phyloP scores from a whole-genome alignment of 1,140 invertebrate species.

The Ostrea edulis region DNA sequence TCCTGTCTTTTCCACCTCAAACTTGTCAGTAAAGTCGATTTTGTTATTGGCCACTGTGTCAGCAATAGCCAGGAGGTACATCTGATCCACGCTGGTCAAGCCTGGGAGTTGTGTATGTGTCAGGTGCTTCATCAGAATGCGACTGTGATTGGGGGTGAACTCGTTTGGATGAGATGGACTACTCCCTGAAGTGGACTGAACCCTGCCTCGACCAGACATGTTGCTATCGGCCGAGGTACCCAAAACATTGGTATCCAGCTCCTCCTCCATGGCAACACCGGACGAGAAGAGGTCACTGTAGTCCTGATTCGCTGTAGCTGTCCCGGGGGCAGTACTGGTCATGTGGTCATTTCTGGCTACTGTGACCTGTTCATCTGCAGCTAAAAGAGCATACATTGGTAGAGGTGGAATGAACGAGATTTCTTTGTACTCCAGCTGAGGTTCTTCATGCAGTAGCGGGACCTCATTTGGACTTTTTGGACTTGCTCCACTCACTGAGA shows the following conservation, averaged over 20 bases:
- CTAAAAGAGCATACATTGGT: slow-evolving; percentile 96
- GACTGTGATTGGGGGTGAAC: slow-evolving; percentile 78
- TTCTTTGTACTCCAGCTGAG: slow-evolving; percentile 95
- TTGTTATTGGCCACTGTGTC: slow-evolving; percentile 92
- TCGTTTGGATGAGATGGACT: slow-evolving; percentile 67
- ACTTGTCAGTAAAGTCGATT: slow-evolving; percentile 75
- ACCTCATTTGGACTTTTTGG: slow-evolving; percentile 58
- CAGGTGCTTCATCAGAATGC: slow-evolving; percentile 89
- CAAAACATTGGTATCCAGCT: slow-evolving; percentile 79
- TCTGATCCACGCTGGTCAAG: slow-evolving; percentile 97
- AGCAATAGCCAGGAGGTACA: slow-evolving; percentile 98
- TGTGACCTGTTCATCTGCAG: slow-evolving; percentile 90
- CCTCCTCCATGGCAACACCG: slow-evolving; percentile 73
- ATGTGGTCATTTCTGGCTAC: slow-evolving; percentile 61
- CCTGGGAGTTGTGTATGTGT: slow-evolving; percentile 98
- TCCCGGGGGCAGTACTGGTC: slow-evolving; percentile 40
- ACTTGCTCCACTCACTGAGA: slow-evolving; percentile 64
- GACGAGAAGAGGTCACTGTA: slow-evolving; percentile 92
- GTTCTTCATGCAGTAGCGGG: slow-evolving; percentile 86
- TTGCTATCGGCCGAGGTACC: slow-evolving; percentile 67
- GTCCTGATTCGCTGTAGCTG: slow-evolving; percentile 81
- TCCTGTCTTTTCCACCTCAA: slow-evolving; percentile 60
- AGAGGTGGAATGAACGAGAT: slow-evolving; percentile 97
- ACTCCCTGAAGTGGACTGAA: slow-evolving; percentile 42
- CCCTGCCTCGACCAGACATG: slow-evolving; percentile 49